phyloP scores from a whole-genome alignment of 2,888 invertebrate species.

The Amblyjoppa proteus region DNA sequence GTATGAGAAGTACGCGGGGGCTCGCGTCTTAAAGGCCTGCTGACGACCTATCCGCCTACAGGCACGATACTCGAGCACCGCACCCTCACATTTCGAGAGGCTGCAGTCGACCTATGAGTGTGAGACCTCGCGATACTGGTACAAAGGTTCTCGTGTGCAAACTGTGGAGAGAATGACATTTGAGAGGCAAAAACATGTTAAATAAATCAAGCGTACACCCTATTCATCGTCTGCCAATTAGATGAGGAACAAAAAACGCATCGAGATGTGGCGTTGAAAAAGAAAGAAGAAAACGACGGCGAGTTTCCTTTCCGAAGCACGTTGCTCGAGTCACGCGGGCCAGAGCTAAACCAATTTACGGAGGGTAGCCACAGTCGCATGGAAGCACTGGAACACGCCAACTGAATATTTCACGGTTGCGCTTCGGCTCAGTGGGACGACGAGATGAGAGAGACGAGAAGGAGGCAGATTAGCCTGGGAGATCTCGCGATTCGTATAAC shows the following conservation, averaged over 20 bases:
- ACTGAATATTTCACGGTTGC: constrained; percentile 60
- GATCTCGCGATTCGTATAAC: constrained; percentile 51
- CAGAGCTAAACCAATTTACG: constrained; percentile 42
- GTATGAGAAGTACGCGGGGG: constrained; percentile 6
- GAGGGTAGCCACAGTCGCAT: constrained; percentile 18
- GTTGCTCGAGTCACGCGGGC: constrained; percentile 20
- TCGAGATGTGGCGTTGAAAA: not conserved
- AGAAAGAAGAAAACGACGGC: not conserved
- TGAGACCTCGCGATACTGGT: not conserved
- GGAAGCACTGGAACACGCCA: constrained; percentile 11
- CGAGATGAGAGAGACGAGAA: constrained; percentile 31
- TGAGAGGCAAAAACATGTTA: constrained; percentile 1
- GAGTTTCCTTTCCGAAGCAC: constrained; percentile 2
- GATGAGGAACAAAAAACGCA: constrained; percentile 5
- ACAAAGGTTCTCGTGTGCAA: constrained; percentile 15
- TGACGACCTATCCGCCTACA: constrained; percentile 23
- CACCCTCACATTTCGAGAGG: constrained; percentile 6
- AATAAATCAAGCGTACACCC: constrained; percentile 21
- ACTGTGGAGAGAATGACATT: constrained; percentile 18
- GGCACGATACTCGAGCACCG: not conserved
- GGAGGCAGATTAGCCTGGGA: constrained; percentile 55
- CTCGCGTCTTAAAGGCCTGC: constrained; percentile 26
- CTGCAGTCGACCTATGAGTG: constrained; percentile 3
- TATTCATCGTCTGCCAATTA: constrained; percentile 31
- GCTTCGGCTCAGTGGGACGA: constrained; percentile 25